A percentile compares a stretch with the other conserved stretches of the same genome.
phyloP scores from a whole-genome alignment of 2,113 vertebrate species.

The Podiceps cristatus region DNA sequence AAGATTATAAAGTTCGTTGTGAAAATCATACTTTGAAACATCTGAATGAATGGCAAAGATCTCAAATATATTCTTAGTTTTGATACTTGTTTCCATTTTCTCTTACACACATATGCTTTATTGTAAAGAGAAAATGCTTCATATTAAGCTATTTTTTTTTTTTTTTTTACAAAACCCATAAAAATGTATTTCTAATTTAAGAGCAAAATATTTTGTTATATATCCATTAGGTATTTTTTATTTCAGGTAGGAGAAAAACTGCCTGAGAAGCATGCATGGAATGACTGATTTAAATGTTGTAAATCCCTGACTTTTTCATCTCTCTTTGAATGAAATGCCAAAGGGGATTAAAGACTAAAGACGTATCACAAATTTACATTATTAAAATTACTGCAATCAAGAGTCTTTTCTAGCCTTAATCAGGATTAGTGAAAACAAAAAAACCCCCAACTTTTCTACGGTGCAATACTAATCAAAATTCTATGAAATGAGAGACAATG shows the following conservation, averaged over 20 bases:
- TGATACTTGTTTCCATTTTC: neutral
- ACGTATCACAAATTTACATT: conserved; percentile 73
- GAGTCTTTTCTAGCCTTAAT: conserved; percentile 59
- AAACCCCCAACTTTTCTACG: neutral
- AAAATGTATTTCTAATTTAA: neutral
- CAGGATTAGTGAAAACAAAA: conserved; percentile 43
- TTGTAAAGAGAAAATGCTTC: neutral
- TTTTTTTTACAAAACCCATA: neutral
- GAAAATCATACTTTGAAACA: neutral
- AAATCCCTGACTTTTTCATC: conserved; percentile 70
- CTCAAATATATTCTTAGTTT: neutral
- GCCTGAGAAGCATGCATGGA: neutral
- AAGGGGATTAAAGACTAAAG: conserved; percentile 72
- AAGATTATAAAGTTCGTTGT: neutral
- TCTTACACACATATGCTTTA: neutral
- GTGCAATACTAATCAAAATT: neutral
- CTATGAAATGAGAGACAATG: neutral
- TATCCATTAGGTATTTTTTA: neutral
- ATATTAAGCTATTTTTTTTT: neutral
- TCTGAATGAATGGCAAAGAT: neutral
- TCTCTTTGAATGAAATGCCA: conserved; percentile 52
- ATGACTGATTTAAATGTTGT: conserved; percentile 41
- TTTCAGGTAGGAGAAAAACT: neutral
- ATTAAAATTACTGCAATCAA: conserved; percentile 72
- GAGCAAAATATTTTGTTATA: neutral